A percentile compares a stretch with the other conserved stretches of the same genome.
Conservation (phyloP, 2,113 vertebrate species). For the Toxostoma redivivum region DNA sequence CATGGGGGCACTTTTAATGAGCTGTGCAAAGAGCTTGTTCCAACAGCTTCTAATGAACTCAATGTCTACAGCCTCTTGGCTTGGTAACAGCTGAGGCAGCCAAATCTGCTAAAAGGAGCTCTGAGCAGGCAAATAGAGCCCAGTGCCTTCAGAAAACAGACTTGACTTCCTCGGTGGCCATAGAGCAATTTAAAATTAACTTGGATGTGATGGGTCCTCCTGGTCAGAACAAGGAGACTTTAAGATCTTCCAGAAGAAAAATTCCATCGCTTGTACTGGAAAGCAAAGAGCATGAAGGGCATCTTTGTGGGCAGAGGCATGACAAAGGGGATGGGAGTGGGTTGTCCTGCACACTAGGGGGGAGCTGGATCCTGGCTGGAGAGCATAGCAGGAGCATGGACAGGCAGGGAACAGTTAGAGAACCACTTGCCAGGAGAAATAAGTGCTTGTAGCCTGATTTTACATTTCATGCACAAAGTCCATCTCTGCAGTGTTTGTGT, state of each 20-base stretch:
- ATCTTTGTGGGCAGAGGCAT: not conserved
- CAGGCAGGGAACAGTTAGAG: not conserved
- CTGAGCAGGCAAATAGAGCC: conserved; percentile 35
- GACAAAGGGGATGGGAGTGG: not conserved
- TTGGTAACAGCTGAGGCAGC: conserved; percentile 49
- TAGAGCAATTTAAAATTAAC: conserved; percentile 46
- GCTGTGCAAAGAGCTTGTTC: conserved; percentile 61
- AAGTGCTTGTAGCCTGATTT: not conserved
- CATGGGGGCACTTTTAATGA: conserved; percentile 70
- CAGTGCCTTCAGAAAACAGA: conserved; percentile 35
- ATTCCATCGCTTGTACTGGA: not conserved
- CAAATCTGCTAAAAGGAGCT: conserved; percentile 51
- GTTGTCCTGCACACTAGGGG: not conserved
- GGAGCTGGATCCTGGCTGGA: not conserved
- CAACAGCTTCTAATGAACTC: conserved; percentile 71
- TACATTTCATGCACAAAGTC: not conserved
- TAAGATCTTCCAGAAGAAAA: conserved; percentile 2
- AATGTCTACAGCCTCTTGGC: conserved; percentile 39
- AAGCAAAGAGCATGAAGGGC: not conserved
- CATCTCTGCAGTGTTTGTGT: not conserved
- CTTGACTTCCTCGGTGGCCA: conserved; percentile 29
- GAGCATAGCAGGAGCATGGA: not conserved
- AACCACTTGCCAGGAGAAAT: not conserved
- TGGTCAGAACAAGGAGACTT: conserved; percentile 12
- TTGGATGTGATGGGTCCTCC: conserved; percentile 5